Evolutionary conservation across 2,797 vertebrate genomes (phyloP), one percentile per base, ranked within the genome.

Genomic region (Siniperca obscura): DNA sequence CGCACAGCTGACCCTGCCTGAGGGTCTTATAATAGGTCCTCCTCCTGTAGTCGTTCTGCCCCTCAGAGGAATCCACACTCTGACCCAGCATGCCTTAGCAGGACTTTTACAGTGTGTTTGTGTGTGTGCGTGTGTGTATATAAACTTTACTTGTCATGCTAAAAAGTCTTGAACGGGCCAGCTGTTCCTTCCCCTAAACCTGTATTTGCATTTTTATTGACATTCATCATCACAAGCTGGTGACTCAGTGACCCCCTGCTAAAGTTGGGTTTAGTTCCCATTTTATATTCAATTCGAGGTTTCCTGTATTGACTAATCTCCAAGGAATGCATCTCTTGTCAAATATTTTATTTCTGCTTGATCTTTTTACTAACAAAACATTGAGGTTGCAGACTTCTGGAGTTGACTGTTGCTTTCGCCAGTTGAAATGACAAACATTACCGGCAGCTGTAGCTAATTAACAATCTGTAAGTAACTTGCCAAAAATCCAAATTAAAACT

Each of bases 51-150:
- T 91, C 36, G 70, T 75, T 86, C 73, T 87, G 78, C 64, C 88
- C 84, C 87, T 81, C 68, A 55, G 77, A 90, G 86, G 92, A 92
- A 90, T 93, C 92, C 90, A 81, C 81, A 68, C 78, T 89, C 81
- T 89, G 87, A 91, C 90, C 92, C 89, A 67, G 76, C 80, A 83
- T 93, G 92, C 91, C 88, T 84, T 68, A 78, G 84, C 83, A 89
- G 74, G 86, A 81, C 80, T 84, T 90, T 86, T 91, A 91, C 88
- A 67, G 81, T 78, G 83, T 73, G 64, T 85, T 65, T 84, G 69
- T 70, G 74, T 83, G 66, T 83, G 65, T 80, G 71, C 84, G 27
- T n/a, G 77, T 74, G 27, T 76, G 81, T 61, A 82, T 81, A 13
- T 88, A 70, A 80, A 68, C 78, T 78, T 86, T 71, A 57, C 78